Evolutionary conservation across 2,113 vertebrate species (phyloP).

Genomic region (Heterotis niloticus): DNA sequence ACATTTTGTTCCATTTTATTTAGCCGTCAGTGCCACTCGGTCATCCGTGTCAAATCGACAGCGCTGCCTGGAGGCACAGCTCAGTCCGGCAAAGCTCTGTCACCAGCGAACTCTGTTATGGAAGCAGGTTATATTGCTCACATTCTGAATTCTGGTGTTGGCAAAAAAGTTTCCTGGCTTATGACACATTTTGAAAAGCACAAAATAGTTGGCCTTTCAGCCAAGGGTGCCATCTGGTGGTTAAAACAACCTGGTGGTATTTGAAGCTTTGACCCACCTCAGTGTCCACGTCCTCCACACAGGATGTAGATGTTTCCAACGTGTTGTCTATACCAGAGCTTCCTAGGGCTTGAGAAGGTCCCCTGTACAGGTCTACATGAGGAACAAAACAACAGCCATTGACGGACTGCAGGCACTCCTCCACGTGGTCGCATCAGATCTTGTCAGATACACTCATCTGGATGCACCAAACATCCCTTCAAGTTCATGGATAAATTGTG

Average conservation of each 20-base stretch:
- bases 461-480: neutral
- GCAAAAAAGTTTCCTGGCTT: neutral
- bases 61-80: neutral
- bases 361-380: neutral
- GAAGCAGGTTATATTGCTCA: neutral
- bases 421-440: neutral
- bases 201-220: neutral
- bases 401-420: too few species aligned
- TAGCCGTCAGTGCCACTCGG: neutral
- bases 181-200: neutral
- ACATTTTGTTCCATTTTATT: neutral
- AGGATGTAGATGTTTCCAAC: too few species aligned
- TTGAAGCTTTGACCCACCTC: neutral
- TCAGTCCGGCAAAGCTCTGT: slow-evolving; percentile 7
- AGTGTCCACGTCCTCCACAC: too few species aligned
- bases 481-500: neutral
- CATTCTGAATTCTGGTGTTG: neutral
- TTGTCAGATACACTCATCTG: neutral
- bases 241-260: neutral
- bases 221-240: slow-evolving; percentile 60
- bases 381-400: neutral
- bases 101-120: neutral
- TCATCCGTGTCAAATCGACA: slow-evolving; percentile 9
- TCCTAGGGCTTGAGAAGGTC: neutral
- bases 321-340: too few species aligned